Percentiles rank a stretch among this genome's conserved stretches.
Evolutionary conservation across 2,113 vertebrate genomes (phyloP).

Genomic region (Platichthys flesus): DNA sequence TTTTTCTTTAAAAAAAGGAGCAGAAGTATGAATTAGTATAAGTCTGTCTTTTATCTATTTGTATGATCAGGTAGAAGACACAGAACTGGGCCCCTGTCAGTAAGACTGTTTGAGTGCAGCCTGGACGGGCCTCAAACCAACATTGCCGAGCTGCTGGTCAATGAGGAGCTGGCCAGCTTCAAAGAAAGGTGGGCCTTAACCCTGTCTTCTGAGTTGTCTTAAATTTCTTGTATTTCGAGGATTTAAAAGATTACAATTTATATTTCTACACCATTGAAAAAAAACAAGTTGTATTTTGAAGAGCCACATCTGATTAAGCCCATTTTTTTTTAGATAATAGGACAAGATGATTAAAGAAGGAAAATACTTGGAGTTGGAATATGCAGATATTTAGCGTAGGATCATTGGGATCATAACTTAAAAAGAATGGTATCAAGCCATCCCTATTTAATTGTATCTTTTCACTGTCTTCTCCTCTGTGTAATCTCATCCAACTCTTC

Average conservation of each 20-base stretch:
- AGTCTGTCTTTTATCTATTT: slow-evolving; percentile 9
- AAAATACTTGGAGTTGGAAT: not conserved
- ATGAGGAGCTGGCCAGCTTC: slow-evolving; percentile 69
- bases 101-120: slow-evolving; percentile 60
- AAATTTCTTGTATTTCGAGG: no score
- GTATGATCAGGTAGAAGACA: slow-evolving; percentile 18
- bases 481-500: not conserved
- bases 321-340: not conserved
- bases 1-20: not conserved
- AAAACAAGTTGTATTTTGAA: not conserved
- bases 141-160: slow-evolving; percentile 71
- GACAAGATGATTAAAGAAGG: not conserved
- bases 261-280: no score
- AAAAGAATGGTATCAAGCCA: not conserved
- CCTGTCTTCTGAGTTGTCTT: not conserved
- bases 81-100: slow-evolving; percentile 43
- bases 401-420: not conserved
- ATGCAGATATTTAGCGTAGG: not conserved
- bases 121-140: slow-evolving; percentile 23
- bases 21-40: not conserved
- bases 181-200: slow-evolving; percentile 51
- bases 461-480: no score
- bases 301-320: not conserved
- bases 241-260: no score
- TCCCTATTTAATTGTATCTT: not conserved